Evolutionary conservation across 2,113 vertebrate species (phyloP).

Genomic region (Cyphomyrus plagiostoma): DNA sequence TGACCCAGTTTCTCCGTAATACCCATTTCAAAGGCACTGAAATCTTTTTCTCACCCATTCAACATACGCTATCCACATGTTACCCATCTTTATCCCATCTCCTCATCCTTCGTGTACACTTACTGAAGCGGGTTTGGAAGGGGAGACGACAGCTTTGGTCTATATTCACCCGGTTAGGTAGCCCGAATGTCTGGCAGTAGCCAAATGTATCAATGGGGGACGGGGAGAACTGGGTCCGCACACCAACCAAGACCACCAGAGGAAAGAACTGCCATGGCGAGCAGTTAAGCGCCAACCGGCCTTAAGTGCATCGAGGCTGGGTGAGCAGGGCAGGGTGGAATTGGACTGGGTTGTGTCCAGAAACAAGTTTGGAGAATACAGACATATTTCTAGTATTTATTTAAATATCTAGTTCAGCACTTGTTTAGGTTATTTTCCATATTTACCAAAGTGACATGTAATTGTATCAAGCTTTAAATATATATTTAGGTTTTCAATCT

Average conservation of each 20-base stretch:
- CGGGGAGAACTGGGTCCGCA: neutral
- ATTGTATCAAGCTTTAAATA: neutral
- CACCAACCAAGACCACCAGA: neutral
- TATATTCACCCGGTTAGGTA: neutral
- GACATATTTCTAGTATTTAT: neutral
- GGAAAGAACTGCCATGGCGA: neutral
- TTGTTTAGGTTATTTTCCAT: neutral
- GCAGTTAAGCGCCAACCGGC: neutral
- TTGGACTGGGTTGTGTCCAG: neutral
- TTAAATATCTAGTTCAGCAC: neutral
- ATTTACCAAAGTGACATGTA: neutral
- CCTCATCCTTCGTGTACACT: neutral
- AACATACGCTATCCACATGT: neutral
- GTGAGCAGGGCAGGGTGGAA: neutral
- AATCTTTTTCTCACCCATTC: neutral
- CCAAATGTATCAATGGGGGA: neutral
- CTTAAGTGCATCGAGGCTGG: neutral
- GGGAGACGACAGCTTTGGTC: neutral
- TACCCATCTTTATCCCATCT: neutral
- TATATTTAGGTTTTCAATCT: neutral
- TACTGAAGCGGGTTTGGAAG: neutral
- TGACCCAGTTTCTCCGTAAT: neutral
- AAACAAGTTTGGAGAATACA: neutral
- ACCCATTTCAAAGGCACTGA: neutral
- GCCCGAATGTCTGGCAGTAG: neutral